Evolutionary conservation across 2,113 vertebrate genomes (phyloP).

Genomic region (Puma concolor): DNA sequence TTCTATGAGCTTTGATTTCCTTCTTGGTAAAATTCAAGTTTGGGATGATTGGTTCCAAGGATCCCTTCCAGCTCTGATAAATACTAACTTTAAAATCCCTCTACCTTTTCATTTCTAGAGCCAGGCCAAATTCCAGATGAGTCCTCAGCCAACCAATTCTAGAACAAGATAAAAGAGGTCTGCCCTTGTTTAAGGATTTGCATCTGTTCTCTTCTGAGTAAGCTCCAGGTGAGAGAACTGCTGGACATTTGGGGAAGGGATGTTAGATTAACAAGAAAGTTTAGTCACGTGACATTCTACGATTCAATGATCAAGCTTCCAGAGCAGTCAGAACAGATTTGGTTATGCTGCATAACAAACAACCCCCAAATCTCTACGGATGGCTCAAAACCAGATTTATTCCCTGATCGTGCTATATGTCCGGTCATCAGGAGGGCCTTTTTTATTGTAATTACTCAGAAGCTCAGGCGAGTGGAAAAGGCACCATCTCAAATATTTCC

Average conservation of each 20-base stretch:
- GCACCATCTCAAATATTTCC: neutral
- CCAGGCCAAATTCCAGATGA: neutral
- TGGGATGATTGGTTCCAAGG: neutral
- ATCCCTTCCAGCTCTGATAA: neutral
- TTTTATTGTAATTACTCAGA: neutral
- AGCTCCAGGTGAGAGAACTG: neutral
- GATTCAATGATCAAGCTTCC: neutral
- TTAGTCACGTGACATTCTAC: neutral
- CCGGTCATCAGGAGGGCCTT: neutral
- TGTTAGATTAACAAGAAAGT: neutral
- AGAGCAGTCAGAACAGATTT: neutral
- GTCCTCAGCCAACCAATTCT: neutral
- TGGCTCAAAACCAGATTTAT: neutral
- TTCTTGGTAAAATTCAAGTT: slow-evolving; percentile 23
- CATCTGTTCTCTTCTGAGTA: neutral
- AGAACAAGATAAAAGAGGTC: neutral
- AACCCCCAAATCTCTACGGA: neutral
- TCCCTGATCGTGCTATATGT: neutral
- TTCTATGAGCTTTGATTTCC: neutral
- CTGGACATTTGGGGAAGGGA: neutral
- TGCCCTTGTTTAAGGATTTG: neutral
- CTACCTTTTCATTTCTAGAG: neutral
- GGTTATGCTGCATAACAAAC: neutral
- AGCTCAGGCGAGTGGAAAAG: neutral
- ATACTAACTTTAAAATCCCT: neutral